Conservation (phyloP, 2,888 invertebrate genomes). For the Callyntrura sp. region DNA sequence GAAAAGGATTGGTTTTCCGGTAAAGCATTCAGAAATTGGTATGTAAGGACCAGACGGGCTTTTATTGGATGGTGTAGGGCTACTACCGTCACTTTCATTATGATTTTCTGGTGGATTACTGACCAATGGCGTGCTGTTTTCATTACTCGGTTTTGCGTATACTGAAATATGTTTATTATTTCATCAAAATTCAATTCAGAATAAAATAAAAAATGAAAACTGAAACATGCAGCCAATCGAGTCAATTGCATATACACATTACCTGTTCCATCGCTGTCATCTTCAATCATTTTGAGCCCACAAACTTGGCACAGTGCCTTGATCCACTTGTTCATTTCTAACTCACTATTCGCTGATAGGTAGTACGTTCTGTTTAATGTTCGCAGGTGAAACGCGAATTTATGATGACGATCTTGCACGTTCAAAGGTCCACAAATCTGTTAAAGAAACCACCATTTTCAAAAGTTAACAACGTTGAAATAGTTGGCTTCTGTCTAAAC, state of each 20-base stretch:
- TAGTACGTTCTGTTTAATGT: conserved; percentile 96
- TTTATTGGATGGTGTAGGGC: conserved; percentile 83
- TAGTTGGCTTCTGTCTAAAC: not conserved
- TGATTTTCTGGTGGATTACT: conserved; percentile 72
- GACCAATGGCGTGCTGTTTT: conserved; percentile 73
- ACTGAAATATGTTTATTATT: conserved; percentile 50
- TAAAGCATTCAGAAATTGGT: conserved; percentile 96
- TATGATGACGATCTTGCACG: conserved; percentile 87
- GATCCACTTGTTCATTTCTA: conserved; percentile 98
- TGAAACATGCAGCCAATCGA: not conserved
- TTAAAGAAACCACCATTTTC: not conserved
- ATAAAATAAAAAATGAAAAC: not conserved
- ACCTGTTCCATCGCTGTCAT: conserved; percentile 78
- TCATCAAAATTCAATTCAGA: not conserved
- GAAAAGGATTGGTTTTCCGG: conserved; percentile 87
- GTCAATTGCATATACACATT: not conserved
- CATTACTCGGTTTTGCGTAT: conserved; percentile 76
- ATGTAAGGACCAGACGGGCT: conserved; percentile 93
- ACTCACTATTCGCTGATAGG: conserved; percentile 95
- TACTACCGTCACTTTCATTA: conserved; percentile 81
- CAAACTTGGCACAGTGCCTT: conserved; percentile 92
- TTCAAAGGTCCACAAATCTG: conserved; percentile 77
- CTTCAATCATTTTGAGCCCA: conserved; percentile 82
- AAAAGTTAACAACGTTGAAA: not conserved
- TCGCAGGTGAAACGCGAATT: conserved; percentile 93